These are phyloP conservation scores for Synergus umbraculus DNA, from an alignment of 2,888 invertebrate genomes.

Conservation along the genomic window DNA sequence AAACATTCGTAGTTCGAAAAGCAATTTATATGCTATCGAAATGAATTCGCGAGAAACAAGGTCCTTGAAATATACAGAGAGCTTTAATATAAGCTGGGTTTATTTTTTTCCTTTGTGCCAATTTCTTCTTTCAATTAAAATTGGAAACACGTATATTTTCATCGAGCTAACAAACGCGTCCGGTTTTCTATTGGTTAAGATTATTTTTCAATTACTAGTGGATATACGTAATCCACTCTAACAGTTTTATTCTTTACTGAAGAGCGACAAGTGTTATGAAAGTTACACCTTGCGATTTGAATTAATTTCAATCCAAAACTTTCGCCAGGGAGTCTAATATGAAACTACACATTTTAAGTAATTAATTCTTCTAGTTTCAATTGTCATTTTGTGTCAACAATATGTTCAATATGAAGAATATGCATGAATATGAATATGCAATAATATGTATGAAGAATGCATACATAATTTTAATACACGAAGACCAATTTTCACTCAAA, in stretches of 20 bases:
- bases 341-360: too few relatives aligned
- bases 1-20: slow-evolving; percentile 14
- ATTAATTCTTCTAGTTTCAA: too few relatives aligned
- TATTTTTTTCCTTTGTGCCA: slow-evolving; percentile 14
- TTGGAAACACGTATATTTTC: slow-evolving; percentile 2
- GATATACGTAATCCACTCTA: not conserved
- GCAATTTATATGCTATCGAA: slow-evolving; percentile 23
- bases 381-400: too few relatives aligned
- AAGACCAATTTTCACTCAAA: slow-evolving; percentile 29
- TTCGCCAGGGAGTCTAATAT: too few relatives aligned
- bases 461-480: slow-evolving; percentile 8
- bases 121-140: slow-evolving; percentile 36
- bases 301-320: too few relatives aligned
- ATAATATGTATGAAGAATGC: slow-evolving; percentile 12
- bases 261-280: not conserved
- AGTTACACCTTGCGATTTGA: not conserved
- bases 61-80: slow-evolving; percentile 18
- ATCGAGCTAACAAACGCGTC: slow-evolving; percentile 20
- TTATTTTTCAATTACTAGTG: not conserved
- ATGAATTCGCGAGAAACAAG: slow-evolving; percentile 22
- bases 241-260: not conserved
- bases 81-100: slow-evolving; percentile 29
- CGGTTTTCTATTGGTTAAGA: not conserved
- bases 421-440: too few relatives aligned
- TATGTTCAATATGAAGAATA: too few relatives aligned